Percentiles rank a stretch among this genome's conserved stretches.
Conservation (phyloP, 2,797 vertebrate species). For the Potorous gilbertii region DNA sequence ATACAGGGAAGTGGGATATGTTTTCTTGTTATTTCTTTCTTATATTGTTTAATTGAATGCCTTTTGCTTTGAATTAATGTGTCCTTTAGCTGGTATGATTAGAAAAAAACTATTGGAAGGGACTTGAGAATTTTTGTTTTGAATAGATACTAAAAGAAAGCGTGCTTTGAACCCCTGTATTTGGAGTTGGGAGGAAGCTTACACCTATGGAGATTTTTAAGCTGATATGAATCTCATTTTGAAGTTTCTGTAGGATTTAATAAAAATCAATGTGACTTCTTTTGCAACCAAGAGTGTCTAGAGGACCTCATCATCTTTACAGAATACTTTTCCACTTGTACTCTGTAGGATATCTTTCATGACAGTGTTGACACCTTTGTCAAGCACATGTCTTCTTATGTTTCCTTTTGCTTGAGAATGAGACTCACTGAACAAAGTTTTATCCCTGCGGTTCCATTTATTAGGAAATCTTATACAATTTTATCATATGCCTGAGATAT, state of each 20-base stretch:
- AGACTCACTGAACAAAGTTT: neutral
- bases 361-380: neutral
- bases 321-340: neutral
- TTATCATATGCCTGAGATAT: neutral
- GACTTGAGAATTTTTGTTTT: neutral
- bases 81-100: neutral
- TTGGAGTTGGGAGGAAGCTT: neutral
- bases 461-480: neutral
- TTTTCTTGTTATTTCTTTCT: neutral
- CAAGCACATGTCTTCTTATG: neutral
- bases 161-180: neutral
- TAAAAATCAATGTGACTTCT: neutral
- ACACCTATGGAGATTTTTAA: neutral
- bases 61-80: neutral
- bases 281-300: neutral
- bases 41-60: neutral
- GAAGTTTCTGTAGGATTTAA: neutral
- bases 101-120: neutral
- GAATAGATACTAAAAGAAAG: neutral
- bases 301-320: neutral
- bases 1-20: neutral
- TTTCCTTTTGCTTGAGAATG: neutral
- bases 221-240: neutral
- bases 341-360: neutral
- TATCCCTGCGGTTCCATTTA: neutral